Evolutionary conservation across 2,797 vertebrate genomes (phyloP), one percentile per base, ranked within the genome.

Genomic region (Macropus fuliginosus): DNA sequence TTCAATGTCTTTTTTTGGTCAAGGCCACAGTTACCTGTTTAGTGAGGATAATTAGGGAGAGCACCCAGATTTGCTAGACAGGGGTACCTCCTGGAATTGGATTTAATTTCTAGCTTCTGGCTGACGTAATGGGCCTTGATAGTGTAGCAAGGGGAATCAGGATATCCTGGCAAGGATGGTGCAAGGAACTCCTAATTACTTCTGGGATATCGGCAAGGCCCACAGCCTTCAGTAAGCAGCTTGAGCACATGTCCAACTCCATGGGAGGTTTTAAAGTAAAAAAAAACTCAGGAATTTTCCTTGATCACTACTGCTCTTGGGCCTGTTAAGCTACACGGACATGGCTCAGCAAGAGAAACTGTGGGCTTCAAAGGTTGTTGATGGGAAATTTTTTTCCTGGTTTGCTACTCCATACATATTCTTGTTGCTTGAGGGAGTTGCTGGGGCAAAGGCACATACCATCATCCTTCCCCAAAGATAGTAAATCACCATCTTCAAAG

Each of bases 341-440:
- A 81, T 81, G 40, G n/a, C 34, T 40, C n/a, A 74, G 66, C 18
- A 40, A 74, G n/a, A 46, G 18, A 81, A 40, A 74, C 5, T 24
- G n/a, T 50, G 9, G 8, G 54, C 74, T 92, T 93, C 31, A 89
- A 91, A 96, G 56, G 55, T 27, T 62, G 28, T 11, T 29, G 29
- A 81, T 56, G 57, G 57, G 66, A 93, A 87, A 21, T 56, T 13
- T 91, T 54, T 54, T 97, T 93, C 87, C 40, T 59, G 40, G 74
- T 81, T 40, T 3, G 56, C 10, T 54, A 0, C 12, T 87, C 90
- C 62, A 6, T 12, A 95, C 93, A 74, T 56, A 91, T 93, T 92
- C 96, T 92, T 40, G 54, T 57, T 46, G 31, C n/a, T 66, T 46
- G 54, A 94, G 91, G 87, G 91, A 55, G 87, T 13, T 56, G 54